Evolutionary conservation across 2,797 vertebrate genomes (phyloP), one percentile per base, ranked within the genome.

Genomic region (Arnoldichthys spilopterus): DNA sequence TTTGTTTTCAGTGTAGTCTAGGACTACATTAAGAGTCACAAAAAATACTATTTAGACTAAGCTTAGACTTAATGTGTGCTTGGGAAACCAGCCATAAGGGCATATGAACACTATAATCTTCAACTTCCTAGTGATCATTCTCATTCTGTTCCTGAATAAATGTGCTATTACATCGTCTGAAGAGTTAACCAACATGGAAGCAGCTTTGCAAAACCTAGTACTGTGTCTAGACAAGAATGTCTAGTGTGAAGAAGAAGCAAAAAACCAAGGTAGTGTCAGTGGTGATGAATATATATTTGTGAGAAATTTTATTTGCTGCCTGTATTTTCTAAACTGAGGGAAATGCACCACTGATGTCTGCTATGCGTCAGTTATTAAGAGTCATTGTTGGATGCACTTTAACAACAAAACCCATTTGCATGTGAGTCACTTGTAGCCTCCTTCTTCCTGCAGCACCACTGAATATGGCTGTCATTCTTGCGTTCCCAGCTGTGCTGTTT

Each of bases 391-490:
- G 20, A 51, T 2, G 7, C 45, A 51, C 24, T 26, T 70, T 47
- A 53, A 12, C 30, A 53, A 47, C 47, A 28, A 6, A 22, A 32
- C 20, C 47, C 47, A 70, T 32, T 51, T 20, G 20, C 68, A 70
- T 53, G n/a, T 32, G 28, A 34, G 49, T 53, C 68, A 53, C 28
- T 70, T 53, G 24, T 58, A 34, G 61, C 18, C 61, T 37, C 8
- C 61, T 37, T 8, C 62, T 64, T 64, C 62, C 45, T 18, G 37
- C 32, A 62, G 54, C 66, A 71, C 11, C 22, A 72, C 56, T 43
- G 68, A 72, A 64, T 30, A 22, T 24, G 53, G 67, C 22, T 72
- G 59, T 72, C 69, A 62, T 28, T 53, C 51, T 51, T 9, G 37
- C 54, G 22, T 67, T 67, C 20, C 37, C 40, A 37, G 49, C 28